Base-by-base conservation (phyloP, 2,888 invertebrate species). In the Tiphia femorata region DNA sequence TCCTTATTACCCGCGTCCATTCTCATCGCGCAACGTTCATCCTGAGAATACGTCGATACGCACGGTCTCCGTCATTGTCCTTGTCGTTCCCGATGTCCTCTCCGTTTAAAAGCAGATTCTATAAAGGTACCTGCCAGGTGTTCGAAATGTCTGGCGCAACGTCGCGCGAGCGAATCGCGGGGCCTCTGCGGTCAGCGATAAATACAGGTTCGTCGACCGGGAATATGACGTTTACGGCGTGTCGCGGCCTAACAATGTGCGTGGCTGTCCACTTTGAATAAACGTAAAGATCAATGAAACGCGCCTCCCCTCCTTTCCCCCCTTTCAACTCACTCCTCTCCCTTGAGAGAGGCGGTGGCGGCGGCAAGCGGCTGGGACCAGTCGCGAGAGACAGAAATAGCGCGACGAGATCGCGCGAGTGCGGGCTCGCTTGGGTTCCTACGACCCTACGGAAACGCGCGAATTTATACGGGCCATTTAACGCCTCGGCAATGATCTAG, bases 121-220 rank as follows among this genome's bases (percentile, higher is more conserved):
- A n/a, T n/a, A n/a, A n/a, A n/a, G n/a, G n/a, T n/a, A n/a, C n/a
- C n/a, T n/a, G n/a, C n/a, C n/a, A n/a, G n/a, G n/a, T n/a, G n/a
- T n/a, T n/a, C n/a, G n/a, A n/a, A n/a, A n/a, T n/a, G n/a, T n/a
- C n/a, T n/a, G n/a, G 33, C 33, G 5, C 33, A 6, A 7, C 7
- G 6, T 33, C 33, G 12, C 33, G 33, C 33, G 33, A 33, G 12
- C 33, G 12, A n/a, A 33, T 33, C 33, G 33, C 12, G 2, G 12
- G 12, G 33, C 8, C 7, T n/a, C n/a, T n/a, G n/a, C n/a, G n/a
- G n/a, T n/a, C 12, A n/a, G 12, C 33, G 12, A 33, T 33, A 33
- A 33, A 33, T 33, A 33, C 12, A 33, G 33, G 33, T 33, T 33
- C 33, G 14, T 33, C 33, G 33, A 33, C 33, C 33, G 14, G 33